Evolutionary conservation across 2,113 vertebrate genomes (phyloP).

Genomic region (Coreoperca whiteheadi): DNA sequence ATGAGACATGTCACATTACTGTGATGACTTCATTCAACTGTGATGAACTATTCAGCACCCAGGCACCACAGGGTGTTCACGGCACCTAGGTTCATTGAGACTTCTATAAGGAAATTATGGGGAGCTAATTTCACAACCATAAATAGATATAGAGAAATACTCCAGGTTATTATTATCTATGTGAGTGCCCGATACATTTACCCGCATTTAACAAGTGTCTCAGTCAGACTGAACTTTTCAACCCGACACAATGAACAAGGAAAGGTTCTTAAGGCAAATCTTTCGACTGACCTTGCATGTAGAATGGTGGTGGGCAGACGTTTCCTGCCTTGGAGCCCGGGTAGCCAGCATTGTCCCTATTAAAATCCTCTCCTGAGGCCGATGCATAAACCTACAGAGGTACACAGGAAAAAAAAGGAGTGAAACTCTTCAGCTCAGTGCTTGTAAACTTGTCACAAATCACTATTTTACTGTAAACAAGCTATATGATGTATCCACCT

Average conservation of each 20-base stretch:
- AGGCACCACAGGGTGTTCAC: conserved; percentile 15
- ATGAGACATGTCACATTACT: conserved; percentile 76
- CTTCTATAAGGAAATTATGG: not conserved
- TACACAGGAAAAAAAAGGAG: not conserved
- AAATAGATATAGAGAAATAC: conserved; percentile 5
- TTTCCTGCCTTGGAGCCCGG: conserved; percentile 88
- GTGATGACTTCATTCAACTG: conserved; percentile 74
- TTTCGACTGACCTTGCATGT: conserved; percentile 89
- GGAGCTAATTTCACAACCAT: conserved; percentile 1
- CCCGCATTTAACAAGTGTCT: conserved; percentile 6
- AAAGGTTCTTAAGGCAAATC: conserved; percentile 5
- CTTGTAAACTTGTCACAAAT: not conserved
- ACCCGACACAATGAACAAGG: conserved; percentile 26
- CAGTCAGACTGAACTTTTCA: conserved; percentile 22
- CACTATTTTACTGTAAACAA: not conserved
- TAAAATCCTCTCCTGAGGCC: conserved; percentile 92
- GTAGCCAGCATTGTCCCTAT: conserved; percentile 89
- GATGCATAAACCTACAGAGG: conserved; percentile 90
- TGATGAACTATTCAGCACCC: conserved; percentile 50
- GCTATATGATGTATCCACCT: not conserved
- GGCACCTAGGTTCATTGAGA: conserved; percentile 20
- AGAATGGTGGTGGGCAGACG: conserved; percentile 90
- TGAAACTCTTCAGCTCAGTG: not conserved
- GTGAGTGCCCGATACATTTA: not conserved
- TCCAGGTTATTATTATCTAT: not conserved